phyloP scores from a whole-genome alignment of 2,888 invertebrate genomes.

The Congeria kusceri region DNA sequence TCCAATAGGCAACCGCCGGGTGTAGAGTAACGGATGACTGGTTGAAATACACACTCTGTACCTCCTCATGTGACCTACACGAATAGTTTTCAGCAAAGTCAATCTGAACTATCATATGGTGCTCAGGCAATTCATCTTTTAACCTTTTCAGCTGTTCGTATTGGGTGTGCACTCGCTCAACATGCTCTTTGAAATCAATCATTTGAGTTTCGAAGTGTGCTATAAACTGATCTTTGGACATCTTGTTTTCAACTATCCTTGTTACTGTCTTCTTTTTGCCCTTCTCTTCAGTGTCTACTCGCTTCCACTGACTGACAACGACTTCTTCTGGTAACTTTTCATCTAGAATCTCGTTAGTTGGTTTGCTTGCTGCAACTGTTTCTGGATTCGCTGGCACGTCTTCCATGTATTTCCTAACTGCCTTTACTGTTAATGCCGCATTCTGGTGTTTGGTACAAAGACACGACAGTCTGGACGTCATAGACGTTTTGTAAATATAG shows the following conservation, averaged over 20 bases:
- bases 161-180: constrained; percentile 46
- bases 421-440: constrained; percentile 35
- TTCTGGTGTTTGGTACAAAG: constrained; percentile 56
- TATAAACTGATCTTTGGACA: constrained; percentile 25
- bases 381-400: constrained; percentile 15
- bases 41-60: constrained; percentile 4
- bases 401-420: constrained; percentile 7
- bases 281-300: constrained; percentile 9
- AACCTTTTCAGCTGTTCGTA: constrained; percentile 41
- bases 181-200: constrained; percentile 53
- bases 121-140: constrained; percentile 36
- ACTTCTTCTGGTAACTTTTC: constrained; percentile 8
- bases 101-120: constrained; percentile 15
- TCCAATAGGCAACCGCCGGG: constrained; percentile 54
- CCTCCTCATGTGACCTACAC: constrained; percentile 26
- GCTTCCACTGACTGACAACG: constrained; percentile 24
- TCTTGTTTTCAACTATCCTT: constrained; percentile 25
- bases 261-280: constrained; percentile 14
- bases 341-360: neutral
- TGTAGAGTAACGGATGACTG: constrained; percentile 34
- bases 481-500: constrained; percentile 31
- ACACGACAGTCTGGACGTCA: constrained; percentile 34
- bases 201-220: constrained; percentile 31
- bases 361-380: neutral
- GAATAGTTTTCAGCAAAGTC: constrained; percentile 50